Base-by-base conservation (phyloP, 2,113 vertebrate genomes). In the Vimba vimba region DNA sequence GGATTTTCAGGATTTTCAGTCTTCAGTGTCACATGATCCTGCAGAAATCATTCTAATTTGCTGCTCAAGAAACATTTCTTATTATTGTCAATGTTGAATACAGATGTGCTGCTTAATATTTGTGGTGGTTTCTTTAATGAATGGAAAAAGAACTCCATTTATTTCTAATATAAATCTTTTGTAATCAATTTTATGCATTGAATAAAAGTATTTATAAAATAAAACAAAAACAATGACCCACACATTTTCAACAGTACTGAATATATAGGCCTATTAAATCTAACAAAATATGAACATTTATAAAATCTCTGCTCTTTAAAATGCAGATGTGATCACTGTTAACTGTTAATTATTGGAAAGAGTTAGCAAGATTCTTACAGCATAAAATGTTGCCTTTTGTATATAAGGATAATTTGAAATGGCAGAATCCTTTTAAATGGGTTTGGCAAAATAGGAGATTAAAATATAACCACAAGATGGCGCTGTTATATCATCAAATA, bases 391-490 rank as follows among this genome's bases (percentile, higher is more conserved):
- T 10, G 21, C 36, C 43, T 27, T 50, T 52, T 76, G 23, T 76
- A 52, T 3, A 33, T 43, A 39, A 23, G 8, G 36, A 27, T 30
- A 1, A 2, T 69, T 21, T 76, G 13, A 76, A 76, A 25, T 27
- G n/a, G n/a, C n/a, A 6, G 4, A 76, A 45, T n/a, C 57, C 39
- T 39, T 73, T 55, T 3, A 12, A 69, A 10, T 71, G n/a, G 6
- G n/a, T 69, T 19, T 45, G n/a, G 43, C 2, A 25, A 33, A 69
- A 2, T 1, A 9, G 27, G 17, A 12, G 7, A 33, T 30, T 33
- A 36, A 36, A 39, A n/a, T 21, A 4, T n/a, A 4, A 80, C 85
- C 94, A 93, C 85, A 69, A 94, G 93, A 85, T 90, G 93, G 91
- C 0, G 89, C 36, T 93, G 85, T 81, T 90, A 86, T 36, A 77